Evolutionary conservation across 1,140 invertebrate species (phyloP), one percentile per base, ranked within the genome.

Genomic region (Galleria mellonella): DNA sequence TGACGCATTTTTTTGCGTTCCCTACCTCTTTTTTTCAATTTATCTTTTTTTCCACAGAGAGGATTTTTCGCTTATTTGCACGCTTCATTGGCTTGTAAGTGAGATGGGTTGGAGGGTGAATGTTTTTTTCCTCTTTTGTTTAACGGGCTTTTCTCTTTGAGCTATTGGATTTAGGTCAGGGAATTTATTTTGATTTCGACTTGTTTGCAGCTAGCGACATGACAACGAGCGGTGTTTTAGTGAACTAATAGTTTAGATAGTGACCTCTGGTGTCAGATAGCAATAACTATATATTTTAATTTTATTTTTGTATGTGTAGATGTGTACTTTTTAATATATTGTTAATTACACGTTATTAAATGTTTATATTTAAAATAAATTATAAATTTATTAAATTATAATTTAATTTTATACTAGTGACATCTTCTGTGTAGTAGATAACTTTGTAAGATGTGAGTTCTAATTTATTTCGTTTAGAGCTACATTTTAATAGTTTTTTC

Each of bases 51-150:
- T 76, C 76, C 76, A 79, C 74, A 61, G 59, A 77, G 68, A 67
- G 72, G 77, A 83, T 83, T 83, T 82, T 81, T 81, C 77, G 77
- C 75, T 79, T 83, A 79, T 83, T 83, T 76, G 72, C 76, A 69
- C 74, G 77, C 79, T 78, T 83, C 79, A 82, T 83, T 83, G 77
- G 76, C 77, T 79, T 64, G 72, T 74, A 83, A 83, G 73, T 74
- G 79, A 79, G 72, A 78, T 72, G 74, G 74, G 72, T 73, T 65
- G 43, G 64, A 59, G 62, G 54, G 58, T 51, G 52, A 32, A 29
- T 44, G 39, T 41, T 72, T 78, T 62, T 72, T 60, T 48, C 39
- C 54, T 57, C 50, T 72, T 79, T 67, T 76, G 64, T 77, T 82
- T 74, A 23, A 72, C 48, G 41, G 46, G 49, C 52, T 60, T 60